Percentiles rank a stretch among this genome's conserved stretches.
Conservation (phyloP, 2,113 vertebrate genomes). For the Lagenorhynchus albirostris region DNA sequence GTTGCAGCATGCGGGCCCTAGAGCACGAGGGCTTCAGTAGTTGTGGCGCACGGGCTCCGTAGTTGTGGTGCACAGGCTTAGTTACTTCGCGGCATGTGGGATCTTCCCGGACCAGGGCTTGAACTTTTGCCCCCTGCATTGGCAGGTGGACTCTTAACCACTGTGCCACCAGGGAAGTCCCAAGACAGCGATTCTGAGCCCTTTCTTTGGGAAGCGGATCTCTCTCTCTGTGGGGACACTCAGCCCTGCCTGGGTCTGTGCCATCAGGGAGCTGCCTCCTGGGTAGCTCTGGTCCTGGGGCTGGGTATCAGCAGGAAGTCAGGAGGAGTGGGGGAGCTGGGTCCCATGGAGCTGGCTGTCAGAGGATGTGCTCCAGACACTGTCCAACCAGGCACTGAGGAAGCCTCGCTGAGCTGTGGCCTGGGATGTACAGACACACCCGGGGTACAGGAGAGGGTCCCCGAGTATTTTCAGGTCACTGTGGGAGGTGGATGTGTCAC, state of each 20-base stretch:
- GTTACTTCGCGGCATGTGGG: too few species aligned
- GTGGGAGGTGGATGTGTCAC: background rate
- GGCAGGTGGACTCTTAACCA: too few species aligned
- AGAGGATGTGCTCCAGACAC: background rate
- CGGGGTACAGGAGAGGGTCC: too few species aligned
- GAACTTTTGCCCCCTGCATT: too few species aligned
- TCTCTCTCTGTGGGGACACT: background rate
- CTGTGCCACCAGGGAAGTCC: too few species aligned
- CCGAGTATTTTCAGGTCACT: background rate
- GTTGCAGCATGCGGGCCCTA: too few species aligned
- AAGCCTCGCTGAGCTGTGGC: background rate
- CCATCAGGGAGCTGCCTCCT: background rate
- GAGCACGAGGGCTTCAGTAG: too few species aligned
- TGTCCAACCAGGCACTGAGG: background rate
- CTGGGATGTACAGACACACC: background rate
- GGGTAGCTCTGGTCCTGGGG: background rate
- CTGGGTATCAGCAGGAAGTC: background rate
- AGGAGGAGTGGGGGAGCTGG: fast-evolving
- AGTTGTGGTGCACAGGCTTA: too few species aligned
- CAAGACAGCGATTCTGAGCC: background rate
- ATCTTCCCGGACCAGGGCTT: too few species aligned
- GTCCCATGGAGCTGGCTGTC: background rate
- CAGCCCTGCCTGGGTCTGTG: too few species aligned
- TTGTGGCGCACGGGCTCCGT: too few species aligned
- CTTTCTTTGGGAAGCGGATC: background rate